Evolutionary conservation across 2,113 vertebrate species (phyloP), one percentile per base, ranked within the genome.

Genomic region (Rhabdomys dilectus): DNA sequence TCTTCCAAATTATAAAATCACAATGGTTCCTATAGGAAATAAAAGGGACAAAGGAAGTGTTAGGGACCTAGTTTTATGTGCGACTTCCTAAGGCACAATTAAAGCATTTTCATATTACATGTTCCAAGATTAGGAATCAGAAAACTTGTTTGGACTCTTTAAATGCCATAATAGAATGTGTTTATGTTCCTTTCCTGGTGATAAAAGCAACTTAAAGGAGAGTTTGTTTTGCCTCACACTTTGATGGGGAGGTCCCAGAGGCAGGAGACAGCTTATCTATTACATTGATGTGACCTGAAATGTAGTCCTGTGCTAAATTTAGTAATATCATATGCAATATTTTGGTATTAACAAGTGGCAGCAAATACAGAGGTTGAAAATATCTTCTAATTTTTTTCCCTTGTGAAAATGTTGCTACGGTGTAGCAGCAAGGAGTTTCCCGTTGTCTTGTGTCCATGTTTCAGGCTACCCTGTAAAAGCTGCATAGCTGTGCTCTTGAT

Each of bases 401-500:
- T 21, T n/a, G 60, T 16, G 58, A 29, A 72, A 29, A 48, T 26
- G 31, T 21, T 58, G 1, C 8, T 75, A 26, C 36, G 56, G 56
- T 29, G 26, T 6, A 51, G 81, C 10, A n/a, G n/a, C 48, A 85
- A 62, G 2, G 39, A 2, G 2, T 29, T 58, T 64, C 12, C 21
- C 5, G 21, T n/a, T 75, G 31, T 48, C 21, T 36, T 81, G 5
- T 6, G 21, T 21, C 29, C 1, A 7, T 11, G 13, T 10, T 39
- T 60, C 6, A 0, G 11, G 48, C 4, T 39, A 12, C 31, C 26
- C 60, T 39, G 17, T 31, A 11, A 11, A 11, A 0, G 2, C 51
- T 24, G 0, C 1, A 8, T 39, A 3, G 21, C 1, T 26, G 3
- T 26, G 9, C 17, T 36, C 56, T 60, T 36, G n/a, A 12, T 64